Conservation (phyloP, 1,140 invertebrate genomes). For the Dreissena rostriformis region DNA sequence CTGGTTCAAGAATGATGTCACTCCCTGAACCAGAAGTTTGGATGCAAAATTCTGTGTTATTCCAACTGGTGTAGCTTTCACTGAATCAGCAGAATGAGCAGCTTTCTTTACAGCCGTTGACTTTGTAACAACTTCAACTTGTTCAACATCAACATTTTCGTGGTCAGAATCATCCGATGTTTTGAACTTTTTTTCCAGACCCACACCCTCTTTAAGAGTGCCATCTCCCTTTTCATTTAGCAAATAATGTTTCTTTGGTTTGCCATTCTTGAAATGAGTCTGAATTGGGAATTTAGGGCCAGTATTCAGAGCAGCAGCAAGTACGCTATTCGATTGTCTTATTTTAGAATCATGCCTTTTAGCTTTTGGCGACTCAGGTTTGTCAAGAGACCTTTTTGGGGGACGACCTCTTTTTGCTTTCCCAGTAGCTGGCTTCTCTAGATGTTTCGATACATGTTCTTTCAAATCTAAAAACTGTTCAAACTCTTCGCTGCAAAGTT, state of each 20-base stretch:
- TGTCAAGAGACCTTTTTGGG: neutral
- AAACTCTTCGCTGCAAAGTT: neutral
- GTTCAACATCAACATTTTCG: no score
- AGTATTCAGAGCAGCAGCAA: neutral
- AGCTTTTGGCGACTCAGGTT: neutral
- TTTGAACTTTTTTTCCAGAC: no score
- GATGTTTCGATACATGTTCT: neutral
- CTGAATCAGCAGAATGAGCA: no score
- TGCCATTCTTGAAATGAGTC: no score
- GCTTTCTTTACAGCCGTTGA: no score
- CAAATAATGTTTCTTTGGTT: no score
- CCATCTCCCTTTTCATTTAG: no score
- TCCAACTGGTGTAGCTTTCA: no score
- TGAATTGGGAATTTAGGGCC: neutral
- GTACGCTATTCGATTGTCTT: neutral
- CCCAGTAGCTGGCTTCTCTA: constrained; percentile 4
- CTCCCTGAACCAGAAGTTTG: neutral
- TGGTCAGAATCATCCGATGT: no score
- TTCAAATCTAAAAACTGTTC: constrained; percentile 7
- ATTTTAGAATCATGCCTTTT: neutral
- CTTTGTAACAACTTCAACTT: no score
- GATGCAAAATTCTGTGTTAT: neutral
- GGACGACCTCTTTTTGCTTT: neutral
- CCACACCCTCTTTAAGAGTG: no score
- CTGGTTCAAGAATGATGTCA: neutral